Base-by-base conservation (phyloP, 2,888 invertebrate species). In the Drosophila emarginata region DNA sequence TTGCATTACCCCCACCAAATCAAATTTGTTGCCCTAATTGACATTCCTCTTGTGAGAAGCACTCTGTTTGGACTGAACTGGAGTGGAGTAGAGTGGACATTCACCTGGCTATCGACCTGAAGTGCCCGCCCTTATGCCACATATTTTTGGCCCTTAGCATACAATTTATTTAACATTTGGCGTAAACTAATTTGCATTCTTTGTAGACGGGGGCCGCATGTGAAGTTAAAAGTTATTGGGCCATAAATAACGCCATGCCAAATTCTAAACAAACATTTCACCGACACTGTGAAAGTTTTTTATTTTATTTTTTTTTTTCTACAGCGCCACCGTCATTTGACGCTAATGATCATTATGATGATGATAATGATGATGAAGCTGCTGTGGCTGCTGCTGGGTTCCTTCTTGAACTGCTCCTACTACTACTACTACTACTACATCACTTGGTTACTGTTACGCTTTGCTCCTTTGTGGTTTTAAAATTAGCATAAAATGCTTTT, bases 231-330 rank as follows among this genome's bases (percentile, higher is more conserved):
- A 88, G 88, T 84, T 84, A 84, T 84, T 84, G 88, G 84, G 72
- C 85, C 88, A 88, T 84, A 84, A 84, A 84, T 87, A 88, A 88
- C 88, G 84, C 82, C 64, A 61, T 61, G 69, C 71, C 77, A 74
- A 81, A 88, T 88, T 87, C 82, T 79, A 82, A 84, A 87, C 81
- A 87, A 88, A 84, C 86, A 82, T 85, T 82, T 81, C 58, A 45
- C 59, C 68, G 74, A 64, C 74, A 54, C 81, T 69, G 80, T 66
- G 82, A 80, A 80, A 80, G 80, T 85, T 87, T 87, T 72, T 57
- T 1, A 4, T 2, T 32, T 72, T 57, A 4, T 28, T 2, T 32
- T 32, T 32, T 11, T 9, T 32, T 32, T 11, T 32, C 32, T 9
- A 23, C 68, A 21, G 45, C 45, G 45, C 45, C 45, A 45, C 14